phyloP scores from a whole-genome alignment of 2,113 vertebrate genomes.

The Muscicapa adusta region DNA sequence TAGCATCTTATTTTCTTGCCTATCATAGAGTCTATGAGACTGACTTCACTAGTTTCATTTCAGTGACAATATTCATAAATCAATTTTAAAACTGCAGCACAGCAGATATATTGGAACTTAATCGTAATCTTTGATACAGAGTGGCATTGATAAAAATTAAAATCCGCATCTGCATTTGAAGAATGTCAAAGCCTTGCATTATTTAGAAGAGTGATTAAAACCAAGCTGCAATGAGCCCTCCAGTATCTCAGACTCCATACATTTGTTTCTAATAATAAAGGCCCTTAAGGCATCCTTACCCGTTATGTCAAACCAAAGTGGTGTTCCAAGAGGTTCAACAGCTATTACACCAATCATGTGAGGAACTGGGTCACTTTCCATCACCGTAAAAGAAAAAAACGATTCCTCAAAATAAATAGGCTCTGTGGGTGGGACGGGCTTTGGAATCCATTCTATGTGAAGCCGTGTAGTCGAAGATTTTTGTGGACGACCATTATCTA shows the following conservation, averaged over 20 bases:
- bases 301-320: conserved; percentile 96
- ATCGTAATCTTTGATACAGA: not conserved
- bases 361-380: conserved; percentile 96
- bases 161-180: not conserved
- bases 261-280: conserved; percentile 32
- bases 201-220: not conserved
- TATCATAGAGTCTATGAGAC: not conserved
- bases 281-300: conserved; percentile 71
- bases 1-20: not conserved
- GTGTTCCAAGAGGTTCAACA: conserved; percentile 82
- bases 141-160: not conserved
- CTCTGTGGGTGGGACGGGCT: conserved; percentile 76
- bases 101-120: not conserved
- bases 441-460: conserved; percentile 95
- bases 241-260: not conserved
- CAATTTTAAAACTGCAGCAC: not conserved
- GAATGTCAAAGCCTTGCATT: not conserved
- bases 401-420: conserved; percentile 88
- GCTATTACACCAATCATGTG: conserved; percentile 96
- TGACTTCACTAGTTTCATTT: not conserved
- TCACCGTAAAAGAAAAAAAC: conserved; percentile 89
- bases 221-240: not conserved
- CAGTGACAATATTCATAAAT: not conserved
- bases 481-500: conserved; percentile 96
- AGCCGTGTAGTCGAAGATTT: conserved; percentile 90